Evolutionary conservation across 2,113 vertebrate species (phyloP), one percentile per base, ranked within the genome.

Genomic region (Chunga burmeisteri): DNA sequence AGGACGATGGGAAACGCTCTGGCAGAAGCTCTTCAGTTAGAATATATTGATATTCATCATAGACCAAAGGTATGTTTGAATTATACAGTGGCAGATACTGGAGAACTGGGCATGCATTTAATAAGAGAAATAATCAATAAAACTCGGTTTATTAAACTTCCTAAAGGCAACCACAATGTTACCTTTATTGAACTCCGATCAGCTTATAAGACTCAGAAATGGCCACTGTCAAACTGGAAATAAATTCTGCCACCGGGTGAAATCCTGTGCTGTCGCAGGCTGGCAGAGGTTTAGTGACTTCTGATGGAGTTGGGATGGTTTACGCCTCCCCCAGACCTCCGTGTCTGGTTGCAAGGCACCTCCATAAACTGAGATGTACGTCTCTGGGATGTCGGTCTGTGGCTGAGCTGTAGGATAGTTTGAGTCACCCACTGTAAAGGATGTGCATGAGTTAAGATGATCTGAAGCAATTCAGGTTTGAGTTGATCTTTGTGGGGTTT

Each of bases 331-430:
- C 1, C 65, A 63, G 56, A 50, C 6, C 56, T 47, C 19, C 46
- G 32, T 7, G 30, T 1, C 1, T 2, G 3, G 6, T 6, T 22
- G 17, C 7, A 4, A 52, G 40, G 77, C 46, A 4, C 23, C 52
- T 25, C 82, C 52, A 7, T 3, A 38, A 23, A 23, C 42, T 22
- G 0, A 17, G 63, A 11, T 1, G n/a, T 3, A 1, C 40, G 70
- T 36, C 38, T 42, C 20, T 1, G 1, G 38, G 42, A 11, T 50
- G 25, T 30, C 26, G 65, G 36, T 49, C 62, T 44, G 16, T 22
- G 55, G 66, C 73, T n/a, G 53, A 58, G 70, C 44, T 81, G 32
- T 14, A 23, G 77, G 14, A 4, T 22, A 22, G 34, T 30, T 10
- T 50, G 38, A 42, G 6, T 32, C 47, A 42, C 2, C 26, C 34